Evolutionary conservation across 2,113 vertebrate species (phyloP), one percentile per base, ranked within the genome.

Genomic region (Tauraco erythrolophus): DNA sequence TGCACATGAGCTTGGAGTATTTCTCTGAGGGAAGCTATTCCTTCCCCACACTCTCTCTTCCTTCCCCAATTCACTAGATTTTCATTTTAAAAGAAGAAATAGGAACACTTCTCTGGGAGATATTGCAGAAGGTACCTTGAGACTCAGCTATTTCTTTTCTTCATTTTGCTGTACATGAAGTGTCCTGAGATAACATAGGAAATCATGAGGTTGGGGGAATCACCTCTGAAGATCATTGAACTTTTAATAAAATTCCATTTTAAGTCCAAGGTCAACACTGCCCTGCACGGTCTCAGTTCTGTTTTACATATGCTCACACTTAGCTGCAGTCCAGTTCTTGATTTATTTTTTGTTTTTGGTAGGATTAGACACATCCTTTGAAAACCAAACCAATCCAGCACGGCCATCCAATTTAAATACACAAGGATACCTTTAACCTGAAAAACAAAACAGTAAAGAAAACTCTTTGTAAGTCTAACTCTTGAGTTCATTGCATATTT

Each of bases 181-280:
- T 85, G 28, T 79, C 66, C 62, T 57, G 45, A 94, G 68, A 71
- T 89, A 94, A 89, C 88, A 88, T 43, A 70, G 50, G 88, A 90
- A 50, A 81, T 77, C 37, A 65, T 10, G n/a, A 50, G 35, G 17
- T 30, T 79, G 39, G 21, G 30, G 46, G 46, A 89, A 66, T 96
- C 31, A 46, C 46, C 2, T 5, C 65, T 89, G 54, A 77, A 96
- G 74, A 68, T 76, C 45, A 60, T 3, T 95, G 82, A 94, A 92
- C 79, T 93, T 94, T 11, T n/a, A 71, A 23, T 50, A 72, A 69
- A 91, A 84, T 91, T 97, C 57, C 41, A 88, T 74, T 78, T 30
- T 45, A 70, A 18, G 24, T 91, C 88, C 81, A 89, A 82, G 43
- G 76, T 78, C 87, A 92, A 71, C 79, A 72, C 43, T 88, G 71